These are phyloP conservation scores for Drosophila novamexicana DNA, from an alignment of 1,140 invertebrate genomes.

Conservation along the genomic window DNA sequence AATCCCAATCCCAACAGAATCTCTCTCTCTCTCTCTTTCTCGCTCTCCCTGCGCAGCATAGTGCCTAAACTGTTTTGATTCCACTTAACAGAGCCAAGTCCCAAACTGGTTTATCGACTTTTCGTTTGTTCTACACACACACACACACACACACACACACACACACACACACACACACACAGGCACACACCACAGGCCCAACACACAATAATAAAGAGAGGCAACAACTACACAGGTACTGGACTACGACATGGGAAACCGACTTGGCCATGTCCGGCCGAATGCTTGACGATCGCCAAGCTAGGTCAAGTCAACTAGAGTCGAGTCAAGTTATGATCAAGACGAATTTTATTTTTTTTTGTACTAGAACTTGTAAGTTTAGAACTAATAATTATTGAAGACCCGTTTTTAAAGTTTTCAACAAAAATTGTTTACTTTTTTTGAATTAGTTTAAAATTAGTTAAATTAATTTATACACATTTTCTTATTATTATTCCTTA, in stretches of 20 bases:
- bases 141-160: constrained; percentile 20
- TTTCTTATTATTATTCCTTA: no score
- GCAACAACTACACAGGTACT: constrained; percentile 22
- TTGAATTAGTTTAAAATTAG: no score
- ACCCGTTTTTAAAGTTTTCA: no score
- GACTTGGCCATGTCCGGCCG: constrained; percentile 33
- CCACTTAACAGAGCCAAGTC: constrained; percentile 67
- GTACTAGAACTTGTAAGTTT: neutral
- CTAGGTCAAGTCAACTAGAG: constrained; percentile 18
- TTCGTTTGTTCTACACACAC: constrained; percentile 54
- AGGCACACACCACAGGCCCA: no score
- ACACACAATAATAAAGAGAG: neutral
- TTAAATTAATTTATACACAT: no score
- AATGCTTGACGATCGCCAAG: neutral
- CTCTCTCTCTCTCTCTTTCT: neutral
- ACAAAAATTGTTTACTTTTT: no score
- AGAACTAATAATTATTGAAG: no score
- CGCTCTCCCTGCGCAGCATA: constrained; percentile 11
- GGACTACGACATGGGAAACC: constrained; percentile 20
- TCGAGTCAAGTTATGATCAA: neutral
- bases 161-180: constrained; percentile 25
- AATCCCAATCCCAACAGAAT: constrained; percentile 8
- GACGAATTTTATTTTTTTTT: no score
- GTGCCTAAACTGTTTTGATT: constrained; percentile 65
- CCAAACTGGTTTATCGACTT: constrained; percentile 78